Evolutionary conservation across 2,113 vertebrate species (phyloP), one percentile per base, ranked within the genome.

Genomic region (Podilymbus podiceps): DNA sequence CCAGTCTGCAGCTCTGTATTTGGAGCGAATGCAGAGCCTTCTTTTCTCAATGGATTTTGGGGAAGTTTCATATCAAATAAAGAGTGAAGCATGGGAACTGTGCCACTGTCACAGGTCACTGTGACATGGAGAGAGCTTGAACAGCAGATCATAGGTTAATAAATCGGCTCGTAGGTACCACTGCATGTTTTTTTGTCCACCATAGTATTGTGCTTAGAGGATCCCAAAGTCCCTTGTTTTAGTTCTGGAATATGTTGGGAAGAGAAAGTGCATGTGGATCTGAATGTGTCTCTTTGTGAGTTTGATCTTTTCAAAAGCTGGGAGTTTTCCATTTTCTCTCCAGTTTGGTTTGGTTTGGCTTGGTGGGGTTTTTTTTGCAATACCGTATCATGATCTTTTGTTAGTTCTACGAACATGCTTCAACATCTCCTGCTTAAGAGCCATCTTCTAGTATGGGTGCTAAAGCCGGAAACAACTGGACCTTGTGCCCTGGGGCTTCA

Each of bases 371-470:
- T 20, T 55, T 85, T 85, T 84, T 89, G 21, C 15, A 66, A 7
- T 62, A 46, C 5, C 4, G 1, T 7, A 35, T 67, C 12, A 8
- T 3, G 22, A 50, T 31, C 0, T 2, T 69, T 84, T 77, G 31
- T 31, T 71, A 50, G 25, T 74, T 94, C 47, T 31, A 74, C 22
- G 7, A 81, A 24, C 7, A 33, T 33, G 5, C 12, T 94, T 15
- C 35, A 74, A 13, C 8, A 78, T 28, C 17, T 73, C 13, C 24
- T 80, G 31, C 20, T 91, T 30, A 78, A 67, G 21, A 63, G 9
- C 1, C 1, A 0, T 35, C 27, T 83, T 78, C 13, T 40, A 33
- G 35, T 86, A 75, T 0, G 3, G 5, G 2, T 74, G 19, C 16
- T 89, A 72, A 86, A 86, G 40, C 4, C 56, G 85, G 46, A n/a